Conservation (phyloP, 2,888 invertebrate genomes). For the Ochropacha duplaris region DNA sequence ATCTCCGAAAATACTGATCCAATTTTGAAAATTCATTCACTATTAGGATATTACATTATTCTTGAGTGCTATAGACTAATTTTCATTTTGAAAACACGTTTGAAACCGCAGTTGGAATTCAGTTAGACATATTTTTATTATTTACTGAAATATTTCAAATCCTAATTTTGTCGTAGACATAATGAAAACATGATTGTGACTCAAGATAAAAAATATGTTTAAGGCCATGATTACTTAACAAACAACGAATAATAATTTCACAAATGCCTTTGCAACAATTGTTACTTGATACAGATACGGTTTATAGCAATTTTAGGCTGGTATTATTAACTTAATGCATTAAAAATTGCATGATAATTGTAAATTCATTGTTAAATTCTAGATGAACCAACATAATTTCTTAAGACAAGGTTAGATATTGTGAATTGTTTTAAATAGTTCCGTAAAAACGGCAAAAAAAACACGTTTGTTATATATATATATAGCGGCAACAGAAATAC, state of each 20-base stretch:
- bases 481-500: no score
- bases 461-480: no score
- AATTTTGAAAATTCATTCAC: no score
- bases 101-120: no score
- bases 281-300: not conserved
- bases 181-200: not conserved
- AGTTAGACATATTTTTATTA: no score
- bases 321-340: not conserved
- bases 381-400: not conserved
- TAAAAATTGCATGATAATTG: not conserved
- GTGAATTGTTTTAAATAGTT: no score
- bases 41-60: no score
- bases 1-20: no score
- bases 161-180: not conserved
- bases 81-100: no score
- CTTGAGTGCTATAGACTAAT: no score
- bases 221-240: not conserved
- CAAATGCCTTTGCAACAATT: not conserved
- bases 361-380: constrained; percentile 4
- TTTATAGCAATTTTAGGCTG: not conserved
- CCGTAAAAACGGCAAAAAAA: no score
- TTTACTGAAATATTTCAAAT: no score
- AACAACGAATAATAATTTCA: not conserved
- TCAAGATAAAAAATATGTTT: not conserved
- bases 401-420: not conserved